Conservation (phyloP, 2,888 invertebrate genomes). For the Diarsia rubi region DNA sequence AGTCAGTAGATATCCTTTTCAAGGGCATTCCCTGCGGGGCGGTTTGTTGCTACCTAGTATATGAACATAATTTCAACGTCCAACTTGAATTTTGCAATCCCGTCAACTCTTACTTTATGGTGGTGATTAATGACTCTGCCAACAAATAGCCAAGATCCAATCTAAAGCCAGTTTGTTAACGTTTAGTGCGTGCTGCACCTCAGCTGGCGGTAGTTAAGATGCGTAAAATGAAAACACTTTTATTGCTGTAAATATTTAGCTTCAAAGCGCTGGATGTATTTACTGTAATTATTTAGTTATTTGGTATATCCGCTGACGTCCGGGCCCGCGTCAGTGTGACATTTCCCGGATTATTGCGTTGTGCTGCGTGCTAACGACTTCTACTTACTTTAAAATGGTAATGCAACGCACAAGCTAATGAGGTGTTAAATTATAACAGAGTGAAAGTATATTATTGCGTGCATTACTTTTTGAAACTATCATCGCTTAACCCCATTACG, state of each 20-base stretch:
- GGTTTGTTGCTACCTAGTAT: conserved; percentile 53
- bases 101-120: conserved; percentile 59
- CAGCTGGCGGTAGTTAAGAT: conserved; percentile 48
- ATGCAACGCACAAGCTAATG: conserved; percentile 67
- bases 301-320: conserved; percentile 60
- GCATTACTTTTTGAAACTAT: conserved; percentile 52
- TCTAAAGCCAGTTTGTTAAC: conserved; percentile 67
- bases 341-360: conserved; percentile 68
- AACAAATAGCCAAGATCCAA: conserved; percentile 66
- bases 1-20: conserved; percentile 77
- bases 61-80: conserved; percentile 68
- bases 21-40: conserved; percentile 79
- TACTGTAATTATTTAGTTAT: conserved; percentile 57
- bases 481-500: conserved; percentile 25
- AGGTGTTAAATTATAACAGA: conserved; percentile 68
- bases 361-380: conserved; percentile 62
- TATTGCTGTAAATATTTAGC: conserved; percentile 70
- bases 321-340: conserved; percentile 58
- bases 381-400: conserved; percentile 60
- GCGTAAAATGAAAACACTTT: conserved; percentile 68
- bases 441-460: conserved; percentile 61
- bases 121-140: conserved; percentile 54
- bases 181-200: conserved; percentile 45
- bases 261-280: conserved; percentile 47
- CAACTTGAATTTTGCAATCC: conserved; percentile 57